phyloP scores from a whole-genome alignment of 2,113 vertebrate genomes.

The Procavia capensis region DNA sequence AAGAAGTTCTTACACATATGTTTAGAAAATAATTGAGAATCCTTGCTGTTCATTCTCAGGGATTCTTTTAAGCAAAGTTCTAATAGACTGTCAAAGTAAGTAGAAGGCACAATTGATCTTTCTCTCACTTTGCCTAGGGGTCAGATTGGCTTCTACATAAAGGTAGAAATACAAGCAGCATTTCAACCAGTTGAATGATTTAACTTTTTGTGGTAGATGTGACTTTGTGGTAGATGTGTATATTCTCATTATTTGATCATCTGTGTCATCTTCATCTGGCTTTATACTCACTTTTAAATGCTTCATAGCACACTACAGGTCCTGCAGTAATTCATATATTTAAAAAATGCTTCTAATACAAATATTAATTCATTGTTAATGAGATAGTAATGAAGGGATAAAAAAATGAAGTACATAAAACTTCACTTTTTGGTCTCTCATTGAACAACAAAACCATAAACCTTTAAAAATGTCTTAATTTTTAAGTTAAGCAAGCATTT shows the following conservation, averaged over 20 bases:
- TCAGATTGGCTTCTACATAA: conserved; percentile 23
- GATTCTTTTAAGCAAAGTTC: conserved; percentile 61
- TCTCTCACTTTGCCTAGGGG: conserved; percentile 4
- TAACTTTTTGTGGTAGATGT: conserved; percentile 65
- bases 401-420: conserved; percentile 65
- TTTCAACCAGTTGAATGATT: conserved; percentile 52
- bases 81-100: conserved; percentile 44
- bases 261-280: conserved; percentile 71
- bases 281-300: conserved; percentile 65
- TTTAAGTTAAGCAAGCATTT: background rate
- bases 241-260: conserved; percentile 42
- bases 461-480: background rate
- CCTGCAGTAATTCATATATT: conserved; percentile 67
- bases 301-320: conserved; percentile 75
- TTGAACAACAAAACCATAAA: conserved; percentile 59
- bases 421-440: conserved; percentile 24
- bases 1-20: conserved; percentile 39
- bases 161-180: background rate
- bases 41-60: conserved; percentile 34
- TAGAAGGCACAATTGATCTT: conserved; percentile 49
- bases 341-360: conserved; percentile 63
- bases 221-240: conserved; percentile 69
- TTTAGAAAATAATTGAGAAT: conserved; percentile 50
- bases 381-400: conserved; percentile 69
- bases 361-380: conserved; percentile 72